phyloP scores from a whole-genome alignment of 2,888 invertebrate species.

The Lepidochrysops patricia region DNA sequence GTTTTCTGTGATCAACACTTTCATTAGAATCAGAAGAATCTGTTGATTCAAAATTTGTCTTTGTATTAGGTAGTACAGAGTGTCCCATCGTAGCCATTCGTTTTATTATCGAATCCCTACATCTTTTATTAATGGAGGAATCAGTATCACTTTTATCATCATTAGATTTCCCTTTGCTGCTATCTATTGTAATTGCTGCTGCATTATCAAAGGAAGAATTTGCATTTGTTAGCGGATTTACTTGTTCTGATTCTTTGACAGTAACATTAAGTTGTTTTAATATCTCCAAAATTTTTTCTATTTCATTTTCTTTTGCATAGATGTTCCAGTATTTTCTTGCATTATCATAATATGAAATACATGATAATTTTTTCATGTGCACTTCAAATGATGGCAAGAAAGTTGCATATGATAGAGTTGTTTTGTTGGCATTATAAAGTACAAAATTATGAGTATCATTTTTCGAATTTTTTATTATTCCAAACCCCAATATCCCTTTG shows the following conservation, averaged over 20 bases:
- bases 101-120: constrained; percentile 53
- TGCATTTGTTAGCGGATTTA: constrained; percentile 14
- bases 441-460: constrained; percentile 41
- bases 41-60: constrained; percentile 37
- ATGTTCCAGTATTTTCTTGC: constrained; percentile 52
- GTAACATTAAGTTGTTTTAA: constrained; percentile 36
- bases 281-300: constrained; percentile 38
- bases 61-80: constrained; percentile 48
- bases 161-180: constrained; percentile 18
- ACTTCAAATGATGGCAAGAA: constrained; percentile 39
- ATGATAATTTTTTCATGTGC: constrained; percentile 40
- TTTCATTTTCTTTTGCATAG: constrained; percentile 41
- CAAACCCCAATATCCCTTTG: constrained; percentile 58
- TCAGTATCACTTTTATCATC: constrained; percentile 51
- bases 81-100: constrained; percentile 65
- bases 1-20: constrained; percentile 33
- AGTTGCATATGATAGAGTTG: constrained; percentile 44
- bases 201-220: constrained; percentile 5
- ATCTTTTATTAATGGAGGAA: constrained; percentile 44
- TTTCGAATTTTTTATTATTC: constrained; percentile 47
- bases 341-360: constrained; percentile 55
- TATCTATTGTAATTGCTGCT: constrained; percentile 16
- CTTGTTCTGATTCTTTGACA: constrained; percentile 33
- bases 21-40: constrained; percentile 55
- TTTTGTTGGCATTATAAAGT: constrained; percentile 56